A percentile compares a stretch with the other conserved stretches of the same genome.
Evolutionary conservation across 2,888 invertebrate genomes (phyloP).

Genomic region (Exephanes ischioxanthus): DNA sequence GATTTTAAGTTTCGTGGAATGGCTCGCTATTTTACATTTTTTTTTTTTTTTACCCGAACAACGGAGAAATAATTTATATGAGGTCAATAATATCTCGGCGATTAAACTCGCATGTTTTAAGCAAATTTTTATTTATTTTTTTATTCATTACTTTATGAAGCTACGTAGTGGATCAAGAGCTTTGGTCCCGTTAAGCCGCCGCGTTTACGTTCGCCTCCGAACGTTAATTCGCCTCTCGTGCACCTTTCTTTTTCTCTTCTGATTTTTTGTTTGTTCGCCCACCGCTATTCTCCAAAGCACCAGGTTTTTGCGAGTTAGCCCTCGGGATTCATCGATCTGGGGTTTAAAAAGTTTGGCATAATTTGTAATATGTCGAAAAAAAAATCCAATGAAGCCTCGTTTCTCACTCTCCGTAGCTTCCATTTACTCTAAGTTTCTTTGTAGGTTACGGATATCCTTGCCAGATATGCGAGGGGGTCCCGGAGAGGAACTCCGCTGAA

Average conservation of each 20-base stretch:
- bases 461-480: neutral
- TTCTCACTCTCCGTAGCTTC: neutral
- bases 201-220: slow-evolving; percentile 33
- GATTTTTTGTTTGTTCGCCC: neutral
- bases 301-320: slow-evolving; percentile 6
- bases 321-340: neutral
- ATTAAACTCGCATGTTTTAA: no score
- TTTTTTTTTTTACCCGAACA: no score
- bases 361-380: neutral
- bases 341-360: slow-evolving; percentile 11
- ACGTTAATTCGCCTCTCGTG: slow-evolving; percentile 38
- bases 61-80: no score
- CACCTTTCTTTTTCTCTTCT: slow-evolving; percentile 2
- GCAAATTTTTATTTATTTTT: neutral
- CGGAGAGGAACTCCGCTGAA: no score
- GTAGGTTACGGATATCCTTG: neutral
- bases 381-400: neutral
- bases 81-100: no score
- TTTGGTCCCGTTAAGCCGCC: slow-evolving; percentile 74
- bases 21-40: no score
- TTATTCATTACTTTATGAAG: neutral
- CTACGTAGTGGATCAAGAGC: slow-evolving; percentile 61
- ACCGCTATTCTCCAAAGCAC: neutral
- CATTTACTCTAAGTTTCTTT: neutral
- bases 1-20: slow-evolving; percentile 41